Evolutionary conservation across 2,888 invertebrate genomes (phyloP).

Genomic region (Drosophila mettleri): DNA sequence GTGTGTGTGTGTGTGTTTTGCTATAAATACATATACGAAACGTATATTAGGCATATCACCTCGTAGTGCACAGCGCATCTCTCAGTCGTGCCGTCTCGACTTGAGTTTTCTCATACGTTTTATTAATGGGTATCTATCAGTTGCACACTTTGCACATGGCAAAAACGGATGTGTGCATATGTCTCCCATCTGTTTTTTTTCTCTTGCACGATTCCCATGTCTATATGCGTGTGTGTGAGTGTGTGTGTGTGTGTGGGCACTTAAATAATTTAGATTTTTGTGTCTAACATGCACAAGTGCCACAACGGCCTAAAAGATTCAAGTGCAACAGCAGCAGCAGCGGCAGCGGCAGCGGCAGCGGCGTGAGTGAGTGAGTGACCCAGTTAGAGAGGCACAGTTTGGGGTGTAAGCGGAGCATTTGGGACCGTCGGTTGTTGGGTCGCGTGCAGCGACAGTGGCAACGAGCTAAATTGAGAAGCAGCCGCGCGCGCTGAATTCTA

Average conservation of each 20-base stretch:
- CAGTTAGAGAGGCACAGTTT: constrained; percentile 56
- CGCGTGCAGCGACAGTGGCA: not conserved
- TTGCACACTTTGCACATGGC: not conserved
- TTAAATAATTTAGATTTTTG: constrained; percentile 82
- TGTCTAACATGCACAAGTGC: constrained; percentile 82
- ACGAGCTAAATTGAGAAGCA: constrained; percentile 43
- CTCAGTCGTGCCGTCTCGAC: no score
- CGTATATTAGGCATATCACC: no score
- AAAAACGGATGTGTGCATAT: constrained; percentile 24
- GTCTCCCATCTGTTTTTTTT: constrained; percentile 3
- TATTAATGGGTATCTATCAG: constrained; percentile 19
- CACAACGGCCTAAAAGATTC: constrained; percentile 81
- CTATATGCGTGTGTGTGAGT: not conserved
- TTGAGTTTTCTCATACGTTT: no score
- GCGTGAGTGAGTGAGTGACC: constrained; percentile 77
- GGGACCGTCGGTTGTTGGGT: not conserved
- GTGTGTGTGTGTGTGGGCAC: constrained; percentile 54
- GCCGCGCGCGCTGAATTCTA: constrained; percentile 36
- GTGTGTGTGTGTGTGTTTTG: no score
- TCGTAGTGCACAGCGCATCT: no score
- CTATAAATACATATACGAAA: no score
- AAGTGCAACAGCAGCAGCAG: constrained; percentile 67
- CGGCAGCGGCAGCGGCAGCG: constrained; percentile 41
- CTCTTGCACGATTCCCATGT: not conserved
- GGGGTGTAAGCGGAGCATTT: not conserved